phyloP scores from a whole-genome alignment of 2,888 invertebrate genomes.

The Myopa testacea region DNA sequence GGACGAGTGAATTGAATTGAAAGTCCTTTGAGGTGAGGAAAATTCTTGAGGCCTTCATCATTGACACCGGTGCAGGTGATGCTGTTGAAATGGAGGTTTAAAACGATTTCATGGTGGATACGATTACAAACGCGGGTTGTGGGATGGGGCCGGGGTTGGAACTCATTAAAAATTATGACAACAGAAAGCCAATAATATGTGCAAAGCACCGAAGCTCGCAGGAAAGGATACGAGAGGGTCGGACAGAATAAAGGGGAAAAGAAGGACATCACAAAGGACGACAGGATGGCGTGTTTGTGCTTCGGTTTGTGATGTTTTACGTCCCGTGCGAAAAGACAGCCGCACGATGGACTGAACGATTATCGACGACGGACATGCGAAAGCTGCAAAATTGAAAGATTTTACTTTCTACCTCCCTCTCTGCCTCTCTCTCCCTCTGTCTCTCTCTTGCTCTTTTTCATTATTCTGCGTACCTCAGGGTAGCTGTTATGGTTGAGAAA shows the following conservation, averaged over 20 bases:
- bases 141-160: background rate
- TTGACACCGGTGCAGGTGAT: conserved; percentile 4
- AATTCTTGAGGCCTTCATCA: conserved; percentile 28
- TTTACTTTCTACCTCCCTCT: background rate
- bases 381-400: conserved; percentile 35
- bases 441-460: background rate
- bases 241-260: background rate
- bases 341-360: conserved; percentile 34
- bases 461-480: background rate
- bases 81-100: background rate
- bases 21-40: conserved; percentile 26
- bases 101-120: no score
- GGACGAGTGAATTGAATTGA: background rate
- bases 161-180: conserved; percentile 37
- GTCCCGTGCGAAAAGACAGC: conserved; percentile 27
- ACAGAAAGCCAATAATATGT: conserved; percentile 22
- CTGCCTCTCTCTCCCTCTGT: no score
- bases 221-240: background rate
- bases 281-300: conserved; percentile 11
- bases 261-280: background rate
- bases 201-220: background rate
- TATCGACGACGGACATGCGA: conserved; percentile 35
- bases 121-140: background rate
- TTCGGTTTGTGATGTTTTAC: background rate
- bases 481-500: conserved; percentile 8